A percentile compares a stretch with the other conserved stretches of the same genome.
phyloP scores from a whole-genome alignment of 2,888 invertebrate species.

The Archips crataeganus region DNA sequence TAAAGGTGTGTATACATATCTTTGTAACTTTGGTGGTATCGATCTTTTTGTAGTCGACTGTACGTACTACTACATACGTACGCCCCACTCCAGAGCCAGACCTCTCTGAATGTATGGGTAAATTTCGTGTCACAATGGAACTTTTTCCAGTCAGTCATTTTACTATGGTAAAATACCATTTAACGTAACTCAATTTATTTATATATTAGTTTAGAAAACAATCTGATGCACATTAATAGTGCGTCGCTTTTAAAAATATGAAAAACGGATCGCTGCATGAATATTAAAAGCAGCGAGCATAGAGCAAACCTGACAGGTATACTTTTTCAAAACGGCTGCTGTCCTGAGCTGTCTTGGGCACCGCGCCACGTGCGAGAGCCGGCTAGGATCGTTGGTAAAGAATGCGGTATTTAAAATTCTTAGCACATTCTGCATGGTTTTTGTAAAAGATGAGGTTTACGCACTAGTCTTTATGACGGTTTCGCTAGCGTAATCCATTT shows the following conservation, averaged over 20 bases:
- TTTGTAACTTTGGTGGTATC: too few relatives aligned
- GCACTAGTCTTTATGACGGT: neutral
- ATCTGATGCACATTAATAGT: neutral
- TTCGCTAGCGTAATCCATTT: too few relatives aligned
- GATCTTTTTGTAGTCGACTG: too few relatives aligned
- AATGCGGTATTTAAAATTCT: neutral
- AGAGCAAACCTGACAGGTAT: conserved; percentile 55
- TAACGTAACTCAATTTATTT: too few relatives aligned
- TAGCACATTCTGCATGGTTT: neutral
- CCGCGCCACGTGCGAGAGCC: conserved; percentile 68
- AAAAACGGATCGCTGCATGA: conserved; percentile 16
- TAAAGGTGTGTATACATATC: too few relatives aligned
- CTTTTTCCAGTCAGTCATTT: too few relatives aligned
- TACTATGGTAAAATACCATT: too few relatives aligned
- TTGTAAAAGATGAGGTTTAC: neutral
- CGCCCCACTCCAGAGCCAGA: too few relatives aligned
- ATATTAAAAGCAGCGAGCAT: conserved; percentile 32
- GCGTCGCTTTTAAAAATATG: neutral
- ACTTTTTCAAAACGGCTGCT: conserved; percentile 77
- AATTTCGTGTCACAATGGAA: too few relatives aligned
- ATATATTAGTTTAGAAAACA: too few relatives aligned
- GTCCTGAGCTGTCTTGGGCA: conserved; percentile 60
- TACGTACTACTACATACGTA: too few relatives aligned
- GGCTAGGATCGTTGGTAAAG: conserved; percentile 38
- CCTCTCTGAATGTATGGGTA: too few relatives aligned